Evolutionary conservation across 2,113 vertebrate species (phyloP), one percentile per base, ranked within the genome.

Genomic region (zebrafish (Danio rerio)): DNA sequence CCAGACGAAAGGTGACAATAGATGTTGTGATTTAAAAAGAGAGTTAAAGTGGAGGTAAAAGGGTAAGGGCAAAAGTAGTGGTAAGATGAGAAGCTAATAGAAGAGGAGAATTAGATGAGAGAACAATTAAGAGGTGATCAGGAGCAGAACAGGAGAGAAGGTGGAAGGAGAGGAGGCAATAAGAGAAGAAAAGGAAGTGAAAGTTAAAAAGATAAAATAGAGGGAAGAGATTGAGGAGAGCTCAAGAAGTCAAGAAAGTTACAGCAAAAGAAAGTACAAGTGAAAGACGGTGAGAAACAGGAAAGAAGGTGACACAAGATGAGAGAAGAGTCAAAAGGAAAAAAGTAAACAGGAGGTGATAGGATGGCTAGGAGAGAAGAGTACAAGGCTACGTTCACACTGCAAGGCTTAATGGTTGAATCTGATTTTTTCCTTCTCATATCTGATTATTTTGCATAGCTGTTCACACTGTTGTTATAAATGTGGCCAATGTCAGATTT

Each of bases 1-100:
- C 15, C 20, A 78, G 74, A 83, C 69, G 62, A 85, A 86, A 87
- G 16, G 42, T 16, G 18, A 18, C 31, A 56, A 18, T 3, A 15
- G 40, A 49, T 31, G n/a, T 49, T 16, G 81, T 1, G 9, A 68
- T 49, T 40, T 84, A 74, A 55, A 86, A 73, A 80, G 40, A 50
- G n/a, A 80, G 2, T 40, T 12, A 53, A 53, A 40, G 5, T 55
- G 31, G 16, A 11, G 31, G 65, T 42, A 15, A 40, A 45, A 55
- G 8, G 16, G 50, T 21, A n/a, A 72, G 49, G 5, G 50, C 6
- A 50, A 52, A n/a, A 53, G 50, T 45, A 40, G 15, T 66, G 69
- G 12, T n/a, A n/a, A n/a, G 12, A 52, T 40, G 21, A 21, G 18
- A 71, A 47, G 7, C 9, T 31, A n/a, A 11, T 5, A 49, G 66